Percentiles rank a stretch among this genome's conserved stretches.
These are phyloP conservation scores for Stratiomys singularior DNA, from an alignment of 2,888 invertebrate species.

Conservation along the genomic window DNA sequence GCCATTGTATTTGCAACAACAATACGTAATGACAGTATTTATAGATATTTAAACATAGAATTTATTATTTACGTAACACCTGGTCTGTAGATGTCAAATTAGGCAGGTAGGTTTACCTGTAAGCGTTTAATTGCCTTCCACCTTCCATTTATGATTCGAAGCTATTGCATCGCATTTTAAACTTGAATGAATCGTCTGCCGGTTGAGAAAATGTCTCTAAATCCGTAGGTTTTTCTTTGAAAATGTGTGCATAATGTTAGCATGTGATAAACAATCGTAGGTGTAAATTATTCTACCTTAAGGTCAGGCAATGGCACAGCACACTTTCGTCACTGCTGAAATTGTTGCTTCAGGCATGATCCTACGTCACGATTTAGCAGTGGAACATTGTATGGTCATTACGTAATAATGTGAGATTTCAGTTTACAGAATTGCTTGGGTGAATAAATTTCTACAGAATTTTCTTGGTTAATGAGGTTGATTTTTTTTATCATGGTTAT, in stretches of 20 bases:
- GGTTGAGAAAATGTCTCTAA: not conserved
- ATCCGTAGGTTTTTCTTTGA: not conserved
- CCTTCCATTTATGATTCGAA: conserved; percentile 16
- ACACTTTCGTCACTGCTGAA: not conserved
- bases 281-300: conserved; percentile 14
- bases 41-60: no score
- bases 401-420: not conserved
- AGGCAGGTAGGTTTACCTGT: no score
- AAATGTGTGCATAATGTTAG: not conserved
- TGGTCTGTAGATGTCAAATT: no score
- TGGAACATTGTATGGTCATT: not conserved
- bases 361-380: conserved; percentile 14
- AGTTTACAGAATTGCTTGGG: conserved; percentile 15
- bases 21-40: no score
- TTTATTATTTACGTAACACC: no score
- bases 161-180: not conserved
- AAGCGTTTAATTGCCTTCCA: conserved; percentile 18
- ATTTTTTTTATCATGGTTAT: not conserved
- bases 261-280: conserved; percentile 3
- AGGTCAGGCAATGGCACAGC: not conserved
- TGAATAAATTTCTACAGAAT: not conserved
- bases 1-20: no score
- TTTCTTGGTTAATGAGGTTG: not conserved
- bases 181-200: conserved; percentile 21
- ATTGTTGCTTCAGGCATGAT: not conserved